Conservation (phyloP, 2,113 vertebrate species). For the Brachionichthys hirsutus region DNA sequence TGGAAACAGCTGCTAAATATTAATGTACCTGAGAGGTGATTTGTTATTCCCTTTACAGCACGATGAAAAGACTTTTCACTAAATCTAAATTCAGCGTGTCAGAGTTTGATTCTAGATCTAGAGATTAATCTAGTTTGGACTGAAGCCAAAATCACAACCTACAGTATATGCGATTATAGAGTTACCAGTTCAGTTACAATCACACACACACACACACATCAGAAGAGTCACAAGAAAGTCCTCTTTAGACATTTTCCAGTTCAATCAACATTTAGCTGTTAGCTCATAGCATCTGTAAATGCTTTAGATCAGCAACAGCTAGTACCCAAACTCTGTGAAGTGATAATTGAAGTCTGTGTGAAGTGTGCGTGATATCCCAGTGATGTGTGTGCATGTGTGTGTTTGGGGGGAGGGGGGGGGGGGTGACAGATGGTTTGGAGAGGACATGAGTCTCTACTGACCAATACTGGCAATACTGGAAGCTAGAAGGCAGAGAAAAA, state of each 20-base stretch:
- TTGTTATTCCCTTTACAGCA: too few relatives aligned
- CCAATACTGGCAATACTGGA: slow-evolving; percentile 41
- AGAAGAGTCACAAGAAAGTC: slow-evolving; percentile 24
- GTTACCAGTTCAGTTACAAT: slow-evolving; percentile 15
- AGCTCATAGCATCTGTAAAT: slow-evolving; percentile 47
- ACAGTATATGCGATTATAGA: slow-evolving; percentile 27
- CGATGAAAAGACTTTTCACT: too few relatives aligned
- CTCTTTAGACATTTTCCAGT: slow-evolving; percentile 25
- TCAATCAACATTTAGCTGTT: slow-evolving; percentile 40
- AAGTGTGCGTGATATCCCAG: slow-evolving; percentile 33
- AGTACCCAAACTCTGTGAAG: slow-evolving; percentile 47
- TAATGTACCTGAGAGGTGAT: too few relatives aligned
- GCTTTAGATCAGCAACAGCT: slow-evolving; percentile 38
- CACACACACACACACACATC: slow-evolving; percentile 22
- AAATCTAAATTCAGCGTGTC: neutral
- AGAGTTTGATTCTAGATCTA: slow-evolving; percentile 4
- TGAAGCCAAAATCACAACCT: slow-evolving; percentile 34
- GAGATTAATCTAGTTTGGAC: neutral
- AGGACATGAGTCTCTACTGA: slow-evolving; percentile 54
- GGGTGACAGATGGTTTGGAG: slow-evolving; percentile 62
- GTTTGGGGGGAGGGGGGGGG: neutral
- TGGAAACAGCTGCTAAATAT: too few relatives aligned
- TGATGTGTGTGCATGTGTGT: slow-evolving; percentile 5
- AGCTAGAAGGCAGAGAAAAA: slow-evolving; percentile 30
- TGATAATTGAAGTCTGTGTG: slow-evolving; percentile 64